Base-by-base conservation (phyloP, 2,888 invertebrate species). In the Portevinia maculata region DNA sequence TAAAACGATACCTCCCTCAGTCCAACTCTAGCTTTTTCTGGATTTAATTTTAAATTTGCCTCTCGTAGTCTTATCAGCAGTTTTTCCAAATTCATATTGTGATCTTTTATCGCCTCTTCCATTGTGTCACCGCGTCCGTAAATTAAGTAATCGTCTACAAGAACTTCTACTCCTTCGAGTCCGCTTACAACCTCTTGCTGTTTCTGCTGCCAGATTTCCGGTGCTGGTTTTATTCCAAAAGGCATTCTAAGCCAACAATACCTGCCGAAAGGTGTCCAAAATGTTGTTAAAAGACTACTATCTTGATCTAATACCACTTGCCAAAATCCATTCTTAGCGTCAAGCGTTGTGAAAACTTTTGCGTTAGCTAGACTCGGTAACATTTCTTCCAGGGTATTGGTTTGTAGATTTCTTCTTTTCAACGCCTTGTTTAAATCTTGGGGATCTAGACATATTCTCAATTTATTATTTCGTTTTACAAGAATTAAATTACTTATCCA, bases 241-340 rank as follows among this genome's bases (percentile, higher is more conserved):
- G 46, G 24, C 57, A 64, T 34, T 39, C 85, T 83, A 19, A 70
- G 41, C 69, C 73, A 65, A 3, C 44, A 37, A 53, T 75, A 84
- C 21, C 73, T 64, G 11, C 62, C 59, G n/a, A n/a, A n/a, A n/a
- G n/a, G n/a, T n/a, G n/a, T n/a, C n/a, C n/a, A n/a, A n/a, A n/a
- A n/a, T n/a, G 48, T 87, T 87, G 79, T 86, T 85, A 32, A 85
- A 86, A 8, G 88, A 89, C 81, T 88, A 88, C 60, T 86, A 86
- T 15, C 88, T 90, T 79, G 86, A 64, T 69, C 74, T 44, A 70
- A 41, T 34, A 28, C 37, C 17, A 62, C 19, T 28, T 85, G 84
- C 79, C 84, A 84, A 83, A 85, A 86, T 9, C 70, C 83, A 24
- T 84, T 74, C 44, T 65, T 84, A 11, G 79, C 65, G 62, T 85